Evolutionary conservation across 2,888 invertebrate species (phyloP).

Genomic region (Isotomurus palustris): DNA sequence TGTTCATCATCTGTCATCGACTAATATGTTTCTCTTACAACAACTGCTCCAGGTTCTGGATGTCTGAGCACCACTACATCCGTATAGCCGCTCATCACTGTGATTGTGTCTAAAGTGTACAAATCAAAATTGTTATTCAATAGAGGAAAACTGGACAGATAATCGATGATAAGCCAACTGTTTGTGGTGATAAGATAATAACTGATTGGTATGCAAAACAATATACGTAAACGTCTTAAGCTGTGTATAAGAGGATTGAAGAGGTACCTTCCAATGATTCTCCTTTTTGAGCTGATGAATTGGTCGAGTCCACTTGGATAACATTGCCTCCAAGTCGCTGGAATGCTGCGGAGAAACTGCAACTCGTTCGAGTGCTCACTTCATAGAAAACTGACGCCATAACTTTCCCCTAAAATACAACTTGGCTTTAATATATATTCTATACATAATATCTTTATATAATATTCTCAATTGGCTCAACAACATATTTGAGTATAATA

Average conservation of each 20-base stretch:
- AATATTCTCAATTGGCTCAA: background rate
- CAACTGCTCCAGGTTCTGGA: conserved; percentile 84
- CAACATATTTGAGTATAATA: too few relatives aligned
- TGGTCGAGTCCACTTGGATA: conserved; percentile 80
- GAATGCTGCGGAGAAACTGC: conserved; percentile 96
- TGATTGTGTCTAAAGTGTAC: conserved; percentile 61
- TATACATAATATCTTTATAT: background rate
- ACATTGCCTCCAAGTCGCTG: conserved; percentile 90
- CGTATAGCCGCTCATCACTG: conserved; percentile 84
- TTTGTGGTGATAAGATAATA: conserved; percentile 4
- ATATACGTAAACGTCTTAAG: too few relatives aligned
- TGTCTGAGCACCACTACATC: conserved; percentile 93
- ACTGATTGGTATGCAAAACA: background rate
- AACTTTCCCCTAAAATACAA: conserved; percentile 66
- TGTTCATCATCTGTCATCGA: background rate
- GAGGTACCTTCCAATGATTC: conserved; percentile 76
- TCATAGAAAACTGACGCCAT: conserved; percentile 98
- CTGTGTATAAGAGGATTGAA: too few relatives aligned
- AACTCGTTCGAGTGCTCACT: conserved; percentile 91
- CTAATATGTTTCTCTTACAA: conserved; percentile 58
- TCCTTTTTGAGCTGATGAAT: conserved; percentile 93
- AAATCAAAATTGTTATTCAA: conserved; percentile 15
- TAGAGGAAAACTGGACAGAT: background rate
- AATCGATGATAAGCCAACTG: background rate
- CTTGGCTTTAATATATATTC: background rate